Conservation (phyloP, 2,888 invertebrate species). For the Rhyacophila evoluta region DNA sequence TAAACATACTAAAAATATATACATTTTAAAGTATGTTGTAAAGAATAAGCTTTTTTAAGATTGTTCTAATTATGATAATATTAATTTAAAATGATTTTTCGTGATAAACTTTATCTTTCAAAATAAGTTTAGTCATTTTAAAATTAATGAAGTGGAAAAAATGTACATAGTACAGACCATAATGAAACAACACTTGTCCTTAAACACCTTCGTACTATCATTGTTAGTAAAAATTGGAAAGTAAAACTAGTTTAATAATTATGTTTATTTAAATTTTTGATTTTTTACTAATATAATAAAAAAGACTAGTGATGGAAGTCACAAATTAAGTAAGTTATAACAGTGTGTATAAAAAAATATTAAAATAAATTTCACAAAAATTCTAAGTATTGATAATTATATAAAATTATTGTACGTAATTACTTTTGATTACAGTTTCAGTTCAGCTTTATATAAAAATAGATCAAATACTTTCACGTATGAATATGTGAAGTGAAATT, state of each 20-base stretch:
- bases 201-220: background rate
- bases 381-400: background rate
- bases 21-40: too few relatives aligned
- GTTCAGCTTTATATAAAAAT: background rate
- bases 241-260: slow-evolving; percentile 12
- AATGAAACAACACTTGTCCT: background rate
- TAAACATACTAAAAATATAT: too few relatives aligned
- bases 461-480: background rate
- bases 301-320: slow-evolving; percentile 27
- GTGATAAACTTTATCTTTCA: slow-evolving; percentile 11
- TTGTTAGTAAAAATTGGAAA: slow-evolving; percentile 6
- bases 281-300: background rate
- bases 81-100: background rate
- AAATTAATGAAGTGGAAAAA: background rate
- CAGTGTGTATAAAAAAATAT: background rate
- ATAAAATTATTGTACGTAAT: background rate
- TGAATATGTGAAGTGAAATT: background rate
- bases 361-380: background rate
- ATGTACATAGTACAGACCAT: slow-evolving; percentile 16
- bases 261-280: slow-evolving; percentile 15
- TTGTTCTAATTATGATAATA: background rate
- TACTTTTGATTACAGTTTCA: too few relatives aligned
- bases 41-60: background rate
- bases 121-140: background rate
- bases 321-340: slow-evolving; percentile 25